These are phyloP conservation scores for Strix aluco DNA, from an alignment of 2,113 vertebrate species.

Conservation along the genomic window DNA sequence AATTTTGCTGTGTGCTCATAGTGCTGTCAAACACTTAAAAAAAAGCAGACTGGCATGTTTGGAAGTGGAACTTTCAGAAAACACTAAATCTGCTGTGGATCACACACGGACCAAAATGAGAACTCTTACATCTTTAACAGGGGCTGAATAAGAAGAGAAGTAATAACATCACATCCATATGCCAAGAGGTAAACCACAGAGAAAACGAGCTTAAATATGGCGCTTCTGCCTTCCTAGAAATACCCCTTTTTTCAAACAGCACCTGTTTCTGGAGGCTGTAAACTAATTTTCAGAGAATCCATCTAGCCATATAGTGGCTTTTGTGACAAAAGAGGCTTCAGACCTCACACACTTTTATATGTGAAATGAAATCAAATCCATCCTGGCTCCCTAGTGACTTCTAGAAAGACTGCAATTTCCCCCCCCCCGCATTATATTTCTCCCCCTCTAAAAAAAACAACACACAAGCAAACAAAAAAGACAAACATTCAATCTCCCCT, in stretches of 20 bases:
- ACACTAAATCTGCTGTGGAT: not conserved
- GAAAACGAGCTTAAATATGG: not conserved
- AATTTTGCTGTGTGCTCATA: not conserved
- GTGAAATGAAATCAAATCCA: conserved; percentile 1
- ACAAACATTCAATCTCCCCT: not conserved
- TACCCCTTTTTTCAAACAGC: not conserved
- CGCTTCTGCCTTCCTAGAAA: not conserved
- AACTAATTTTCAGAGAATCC: not conserved
- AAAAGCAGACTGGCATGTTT: not conserved
- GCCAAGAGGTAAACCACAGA: not conserved
- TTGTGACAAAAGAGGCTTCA: not conserved
- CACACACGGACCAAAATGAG: not conserved
- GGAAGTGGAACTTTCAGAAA: not conserved
- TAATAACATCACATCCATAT: not conserved
- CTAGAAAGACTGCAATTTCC: not conserved
- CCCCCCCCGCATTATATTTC: not conserved
- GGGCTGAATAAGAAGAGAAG: not conserved
- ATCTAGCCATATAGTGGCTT: not conserved
- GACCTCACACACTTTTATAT: not conserved
- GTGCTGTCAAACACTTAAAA: not conserved
- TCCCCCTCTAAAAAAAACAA: not conserved
- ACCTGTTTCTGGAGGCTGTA: not conserved
- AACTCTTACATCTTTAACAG: not conserved
- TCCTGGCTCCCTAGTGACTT: not conserved
- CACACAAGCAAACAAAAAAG: not conserved